phyloP scores from a whole-genome alignment of 1,140 invertebrate species.

The Meloidogyne hapla region DNA sequence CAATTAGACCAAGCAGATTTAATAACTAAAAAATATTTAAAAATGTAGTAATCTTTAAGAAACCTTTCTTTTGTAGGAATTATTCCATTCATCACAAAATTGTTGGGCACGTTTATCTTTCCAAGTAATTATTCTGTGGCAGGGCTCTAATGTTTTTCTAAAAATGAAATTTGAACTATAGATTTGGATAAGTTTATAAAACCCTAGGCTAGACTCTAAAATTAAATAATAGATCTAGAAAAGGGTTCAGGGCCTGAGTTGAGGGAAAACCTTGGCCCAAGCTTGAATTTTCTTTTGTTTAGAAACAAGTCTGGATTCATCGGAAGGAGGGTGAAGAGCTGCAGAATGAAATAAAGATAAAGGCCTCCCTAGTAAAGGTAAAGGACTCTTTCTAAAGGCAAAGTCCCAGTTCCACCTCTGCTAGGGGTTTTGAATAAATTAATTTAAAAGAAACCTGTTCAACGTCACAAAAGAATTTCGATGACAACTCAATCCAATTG shows the following conservation, averaged over 20 bases:
- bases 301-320: no score
- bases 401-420: neutral
- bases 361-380: no score
- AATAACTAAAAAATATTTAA: constrained; percentile 66
- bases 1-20: constrained; percentile 70
- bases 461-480: constrained; percentile 42
- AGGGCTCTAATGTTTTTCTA: constrained; percentile 75
- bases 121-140: constrained; percentile 94
- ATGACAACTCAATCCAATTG: constrained; percentile 35
- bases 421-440: constrained; percentile 15
- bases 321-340: no score
- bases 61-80: constrained; percentile 76
- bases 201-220: no score
- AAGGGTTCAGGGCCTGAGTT: no score
- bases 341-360: no score
- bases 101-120: constrained; percentile 81
- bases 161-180: no score
- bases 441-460: constrained; percentile 24
- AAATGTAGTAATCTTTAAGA: neutral
- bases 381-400: no score
- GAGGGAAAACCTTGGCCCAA: no score
- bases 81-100: constrained; percentile 81
- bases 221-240: no score
- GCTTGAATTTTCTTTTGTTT: no score
- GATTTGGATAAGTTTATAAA: no score